phyloP scores from a whole-genome alignment of 1,140 invertebrate genomes.

The Zeugodacus cucurbitae region DNA sequence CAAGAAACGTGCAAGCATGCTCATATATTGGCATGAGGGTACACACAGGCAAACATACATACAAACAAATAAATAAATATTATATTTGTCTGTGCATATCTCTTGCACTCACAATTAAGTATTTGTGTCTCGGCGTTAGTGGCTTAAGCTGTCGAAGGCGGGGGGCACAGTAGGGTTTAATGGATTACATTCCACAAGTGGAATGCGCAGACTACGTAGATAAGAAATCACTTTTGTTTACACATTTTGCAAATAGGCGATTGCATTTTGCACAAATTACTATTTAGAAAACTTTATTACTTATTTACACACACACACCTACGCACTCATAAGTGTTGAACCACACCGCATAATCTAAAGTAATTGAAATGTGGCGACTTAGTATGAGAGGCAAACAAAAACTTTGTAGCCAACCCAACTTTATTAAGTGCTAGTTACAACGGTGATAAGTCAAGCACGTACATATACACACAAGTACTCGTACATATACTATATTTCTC shows the following conservation, averaged over 20 bases:
- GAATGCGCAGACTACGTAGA: not conserved
- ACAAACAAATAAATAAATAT: not conserved
- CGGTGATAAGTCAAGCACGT: not conserved
- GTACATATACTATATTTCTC: not conserved
- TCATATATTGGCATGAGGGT: not conserved
- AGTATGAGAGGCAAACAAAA: too few relatives aligned
- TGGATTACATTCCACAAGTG: not conserved
- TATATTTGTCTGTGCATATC: too few relatives aligned
- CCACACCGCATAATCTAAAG: not conserved
- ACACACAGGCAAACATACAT: not conserved
- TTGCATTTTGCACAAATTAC: not conserved
- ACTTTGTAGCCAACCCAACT: not conserved
- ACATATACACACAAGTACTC: too few relatives aligned
- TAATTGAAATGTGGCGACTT: not conserved
- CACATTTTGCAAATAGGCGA: not conserved
- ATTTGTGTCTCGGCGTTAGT: not conserved
- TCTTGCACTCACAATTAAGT: too few relatives aligned
- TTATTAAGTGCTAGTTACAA: not conserved
- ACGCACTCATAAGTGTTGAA: not conserved
- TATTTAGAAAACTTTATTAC: not conserved
- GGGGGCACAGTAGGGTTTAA: not conserved
- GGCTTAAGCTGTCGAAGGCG: not conserved
- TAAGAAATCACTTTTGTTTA: constrained; percentile 36
- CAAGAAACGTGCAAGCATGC: not conserved
- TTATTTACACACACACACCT: not conserved